Evolutionary conservation across 1,140 invertebrate genomes (phyloP).

Genomic region (Bombus confusus): DNA sequence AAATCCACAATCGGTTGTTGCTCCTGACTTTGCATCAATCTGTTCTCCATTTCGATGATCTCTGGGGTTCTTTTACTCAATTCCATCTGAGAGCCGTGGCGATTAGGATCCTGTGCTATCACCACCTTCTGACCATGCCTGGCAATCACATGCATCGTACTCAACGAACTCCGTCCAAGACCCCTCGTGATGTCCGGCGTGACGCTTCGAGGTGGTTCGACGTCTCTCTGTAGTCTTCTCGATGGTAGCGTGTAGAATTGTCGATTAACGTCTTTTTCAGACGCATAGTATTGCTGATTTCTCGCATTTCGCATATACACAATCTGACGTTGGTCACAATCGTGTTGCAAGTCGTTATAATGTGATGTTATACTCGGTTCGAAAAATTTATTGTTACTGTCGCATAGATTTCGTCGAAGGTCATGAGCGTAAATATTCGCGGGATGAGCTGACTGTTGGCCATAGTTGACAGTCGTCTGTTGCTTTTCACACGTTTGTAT

Average conservation of each 20-base stretch:
- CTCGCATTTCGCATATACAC: conserved; percentile 63
- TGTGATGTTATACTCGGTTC: conserved; percentile 33
- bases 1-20: conserved; percentile 68
- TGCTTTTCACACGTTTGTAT: conserved; percentile 42
- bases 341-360: conserved; percentile 64
- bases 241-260: conserved; percentile 79
- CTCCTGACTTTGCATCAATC: conserved; percentile 63
- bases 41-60: conserved; percentile 52
- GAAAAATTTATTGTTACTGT: conserved; percentile 51
- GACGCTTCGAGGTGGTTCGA: conserved; percentile 82
- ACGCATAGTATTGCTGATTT: conserved; percentile 65
- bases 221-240: conserved; percentile 74
- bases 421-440: conserved; percentile 27
- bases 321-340: conserved; percentile 52
- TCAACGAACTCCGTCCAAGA: conserved; percentile 73
- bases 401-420: conserved; percentile 14
- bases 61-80: conserved; percentile 31
- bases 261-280: conserved; percentile 50
- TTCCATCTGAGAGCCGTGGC: conserved; percentile 24
- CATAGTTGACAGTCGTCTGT: conserved; percentile 2
- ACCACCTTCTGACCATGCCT: conserved; percentile 70
- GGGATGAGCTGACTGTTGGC: conserved; percentile 9
- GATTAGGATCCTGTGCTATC: conserved; percentile 3
- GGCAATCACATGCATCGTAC: conserved; percentile 74
- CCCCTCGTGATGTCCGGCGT: conserved; percentile 84